Evolutionary conservation across 2,888 invertebrate genomes (phyloP).

Genomic region (Tenthredo distinguenda): DNA sequence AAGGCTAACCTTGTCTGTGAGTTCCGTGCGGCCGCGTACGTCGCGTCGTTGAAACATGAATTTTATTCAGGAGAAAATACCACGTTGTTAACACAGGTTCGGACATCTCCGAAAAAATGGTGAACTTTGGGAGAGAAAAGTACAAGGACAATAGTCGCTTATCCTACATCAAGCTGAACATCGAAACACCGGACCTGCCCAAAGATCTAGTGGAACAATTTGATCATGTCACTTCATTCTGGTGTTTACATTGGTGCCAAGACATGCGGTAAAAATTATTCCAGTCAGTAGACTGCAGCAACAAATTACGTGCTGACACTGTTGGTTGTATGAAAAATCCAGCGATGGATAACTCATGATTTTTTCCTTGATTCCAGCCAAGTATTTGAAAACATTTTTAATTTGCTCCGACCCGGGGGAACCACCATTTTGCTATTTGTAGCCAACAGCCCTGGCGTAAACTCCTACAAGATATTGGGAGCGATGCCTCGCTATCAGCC

Average conservation of each 20-base stretch:
- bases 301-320: not conserved
- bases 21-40: conserved; percentile 8
- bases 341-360: not conserved
- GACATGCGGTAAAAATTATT: conserved; percentile 82
- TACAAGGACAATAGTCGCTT: conserved; percentile 80
- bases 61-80: not conserved
- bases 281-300: not conserved
- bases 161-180: conserved; percentile 80
- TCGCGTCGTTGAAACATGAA: not conserved
- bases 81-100: conserved; percentile 79
- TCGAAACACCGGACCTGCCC: conserved; percentile 80
- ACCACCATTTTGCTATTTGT: conserved; percentile 85
- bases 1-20: conserved; percentile 77
- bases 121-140: conserved; percentile 82
- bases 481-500: conserved; percentile 81
- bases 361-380: conserved; percentile 77
- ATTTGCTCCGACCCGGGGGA: conserved; percentile 84
- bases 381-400: conserved; percentile 84
- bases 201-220: conserved; percentile 80
- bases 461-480: conserved; percentile 84
- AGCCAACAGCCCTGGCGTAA: conserved; percentile 85
- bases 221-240: conserved; percentile 88
- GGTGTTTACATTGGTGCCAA: conserved; percentile 89
- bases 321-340: not conserved
- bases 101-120: conserved; percentile 87